These are phyloP conservation scores for Epinotia nisella DNA, from an alignment of 2,888 invertebrate genomes.

Conservation along the genomic window DNA sequence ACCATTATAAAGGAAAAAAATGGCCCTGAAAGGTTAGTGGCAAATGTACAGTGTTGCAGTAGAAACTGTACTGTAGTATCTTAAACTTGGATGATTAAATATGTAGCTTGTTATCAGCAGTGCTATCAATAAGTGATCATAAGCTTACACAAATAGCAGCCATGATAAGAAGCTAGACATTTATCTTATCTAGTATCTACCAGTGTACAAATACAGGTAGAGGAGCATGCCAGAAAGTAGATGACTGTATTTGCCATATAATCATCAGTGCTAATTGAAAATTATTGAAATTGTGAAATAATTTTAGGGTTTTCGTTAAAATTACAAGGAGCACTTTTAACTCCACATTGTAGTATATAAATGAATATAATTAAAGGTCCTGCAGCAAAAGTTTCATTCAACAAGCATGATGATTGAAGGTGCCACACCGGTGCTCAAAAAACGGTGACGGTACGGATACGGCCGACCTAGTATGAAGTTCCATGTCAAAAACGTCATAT, in stretches of 20 bases:
- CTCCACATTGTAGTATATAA: neutral
- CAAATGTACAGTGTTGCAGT: constrained; percentile 62
- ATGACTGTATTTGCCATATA: constrained; percentile 21
- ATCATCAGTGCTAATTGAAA: neutral
- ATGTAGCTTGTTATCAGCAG: constrained; percentile 68
- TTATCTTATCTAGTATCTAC: constrained; percentile 74
- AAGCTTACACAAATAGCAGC: constrained; percentile 78
- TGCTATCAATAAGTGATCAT: constrained; percentile 78
- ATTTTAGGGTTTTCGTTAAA: neutral
- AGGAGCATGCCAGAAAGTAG: constrained; percentile 44
- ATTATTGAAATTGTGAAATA: neutral
- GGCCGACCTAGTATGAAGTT: too few relatives aligned
- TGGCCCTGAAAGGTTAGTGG: constrained; percentile 48
- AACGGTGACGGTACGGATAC: too few relatives aligned
- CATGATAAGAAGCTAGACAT: constrained; percentile 74
- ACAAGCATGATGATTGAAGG: too few relatives aligned
- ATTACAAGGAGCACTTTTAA: neutral
- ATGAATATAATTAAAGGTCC: too few relatives aligned
- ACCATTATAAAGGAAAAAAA: constrained; percentile 66
- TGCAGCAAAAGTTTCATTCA: too few relatives aligned
- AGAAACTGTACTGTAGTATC: constrained; percentile 66
- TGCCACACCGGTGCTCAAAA: too few relatives aligned
- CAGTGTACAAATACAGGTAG: constrained; percentile 58
- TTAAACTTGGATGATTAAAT: constrained; percentile 64
- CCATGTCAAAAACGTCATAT: too few relatives aligned